Percentiles rank a stretch among this genome's conserved stretches.
Evolutionary conservation across 2,797 vertebrate species (phyloP).

Genomic region (Myotis vivesi): DNA sequence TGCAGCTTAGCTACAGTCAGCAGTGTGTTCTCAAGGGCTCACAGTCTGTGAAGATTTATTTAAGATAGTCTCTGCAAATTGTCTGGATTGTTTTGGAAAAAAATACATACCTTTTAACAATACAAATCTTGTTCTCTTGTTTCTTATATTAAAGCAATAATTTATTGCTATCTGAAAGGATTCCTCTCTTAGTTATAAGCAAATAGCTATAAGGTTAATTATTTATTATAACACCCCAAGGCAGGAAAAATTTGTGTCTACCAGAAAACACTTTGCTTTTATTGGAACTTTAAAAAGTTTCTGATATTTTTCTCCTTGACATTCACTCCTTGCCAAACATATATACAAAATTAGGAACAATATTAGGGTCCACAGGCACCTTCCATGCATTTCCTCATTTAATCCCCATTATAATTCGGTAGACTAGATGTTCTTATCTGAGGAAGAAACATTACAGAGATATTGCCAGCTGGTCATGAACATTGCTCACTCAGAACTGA

Average conservation of each 20-base stretch:
- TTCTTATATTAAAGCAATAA: conserved; percentile 29
- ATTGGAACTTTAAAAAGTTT: neutral
- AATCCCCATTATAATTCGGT: neutral
- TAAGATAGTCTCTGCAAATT: neutral
- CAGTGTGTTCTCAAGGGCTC: neutral
- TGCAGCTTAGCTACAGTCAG: neutral
- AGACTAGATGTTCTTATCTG: neutral
- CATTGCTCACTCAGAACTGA: neutral
- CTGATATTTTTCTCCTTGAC: neutral
- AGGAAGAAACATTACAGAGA: neutral
- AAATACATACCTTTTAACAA: conserved; percentile 35
- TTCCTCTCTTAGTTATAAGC: conserved; percentile 20
- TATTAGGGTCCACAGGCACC: neutral
- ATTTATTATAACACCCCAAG: conserved; percentile 39
- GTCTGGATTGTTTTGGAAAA: neutral
- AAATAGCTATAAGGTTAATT: conserved; percentile 56
- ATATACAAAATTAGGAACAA: neutral
- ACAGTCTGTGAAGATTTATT: neutral
- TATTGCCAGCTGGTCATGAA: neutral
- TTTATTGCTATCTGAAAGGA: conserved; percentile 28
- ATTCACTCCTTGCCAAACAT: neutral
- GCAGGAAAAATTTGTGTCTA: neutral
- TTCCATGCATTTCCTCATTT: neutral
- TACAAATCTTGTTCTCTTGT: neutral
- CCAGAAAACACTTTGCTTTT: neutral